Evolutionary conservation across 1,140 invertebrate genomes (phyloP).

Genomic region (Xylocopa sonorina): DNA sequence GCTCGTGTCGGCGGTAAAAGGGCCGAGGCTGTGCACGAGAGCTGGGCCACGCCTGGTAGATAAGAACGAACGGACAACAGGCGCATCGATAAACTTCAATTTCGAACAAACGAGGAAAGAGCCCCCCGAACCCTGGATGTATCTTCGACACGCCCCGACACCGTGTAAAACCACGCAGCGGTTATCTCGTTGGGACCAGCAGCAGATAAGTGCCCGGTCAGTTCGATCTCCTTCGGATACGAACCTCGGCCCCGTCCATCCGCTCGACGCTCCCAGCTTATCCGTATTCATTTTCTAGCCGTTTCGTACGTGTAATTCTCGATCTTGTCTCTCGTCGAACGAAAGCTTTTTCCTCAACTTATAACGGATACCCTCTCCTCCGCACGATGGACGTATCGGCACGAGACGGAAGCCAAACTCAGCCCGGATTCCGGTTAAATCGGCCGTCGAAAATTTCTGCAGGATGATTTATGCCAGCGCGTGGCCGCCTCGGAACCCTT

Average conservation of each 20-base stretch:
- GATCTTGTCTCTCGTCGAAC: too few species aligned
- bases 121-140: slow-evolving; percentile 32
- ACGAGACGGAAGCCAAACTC: too few species aligned
- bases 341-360: too few species aligned
- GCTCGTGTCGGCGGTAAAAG: slow-evolving; percentile 4
- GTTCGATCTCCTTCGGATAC: slow-evolving; percentile 53
- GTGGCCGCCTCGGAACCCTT: not conserved
- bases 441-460: not conserved
- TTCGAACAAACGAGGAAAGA: slow-evolving; percentile 68
- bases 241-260: slow-evolving; percentile 25
- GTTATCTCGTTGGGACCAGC: slow-evolving; percentile 57
- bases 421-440: not conserved
- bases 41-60: slow-evolving; percentile 64
- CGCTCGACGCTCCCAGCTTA: slow-evolving; percentile 39
- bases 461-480: slow-evolving; percentile 24
- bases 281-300: slow-evolving; percentile 50
- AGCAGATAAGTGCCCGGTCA: slow-evolving; percentile 63
- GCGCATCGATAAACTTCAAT: slow-evolving; percentile 67
- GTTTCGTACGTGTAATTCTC: slow-evolving; percentile 7
- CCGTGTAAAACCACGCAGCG: slow-evolving; percentile 61
- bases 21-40: not conserved
- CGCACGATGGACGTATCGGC: too few species aligned
- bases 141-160: slow-evolving; percentile 67
- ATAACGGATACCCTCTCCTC: too few species aligned
- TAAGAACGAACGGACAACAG: slow-evolving; percentile 58